These are phyloP conservation scores for Cenopis cana DNA, from an alignment of 2,888 invertebrate species.

Conservation along the genomic window DNA sequence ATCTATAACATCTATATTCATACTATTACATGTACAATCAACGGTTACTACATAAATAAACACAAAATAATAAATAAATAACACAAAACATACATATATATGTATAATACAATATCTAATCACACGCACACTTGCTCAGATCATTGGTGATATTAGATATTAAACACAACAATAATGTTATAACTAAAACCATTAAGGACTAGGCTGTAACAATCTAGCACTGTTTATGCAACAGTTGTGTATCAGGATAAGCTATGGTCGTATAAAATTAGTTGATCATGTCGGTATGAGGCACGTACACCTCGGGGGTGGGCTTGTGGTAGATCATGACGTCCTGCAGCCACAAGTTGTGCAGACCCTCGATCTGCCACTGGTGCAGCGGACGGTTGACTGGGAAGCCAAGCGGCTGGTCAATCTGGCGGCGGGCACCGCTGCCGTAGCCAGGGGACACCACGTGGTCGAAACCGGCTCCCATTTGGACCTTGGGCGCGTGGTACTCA, in stretches of 20 bases:
- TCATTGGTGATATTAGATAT: conserved; percentile 9
- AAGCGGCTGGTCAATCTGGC: conserved; percentile 77
- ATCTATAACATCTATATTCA: conserved; percentile 14
- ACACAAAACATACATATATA: conserved; percentile 6
- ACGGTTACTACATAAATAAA: conserved; percentile 29
- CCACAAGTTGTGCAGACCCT: conserved; percentile 75
- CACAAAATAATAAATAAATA: conserved; percentile 20
- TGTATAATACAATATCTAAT: conserved; percentile 25
- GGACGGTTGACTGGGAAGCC: conserved; percentile 86
- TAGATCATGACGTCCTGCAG: conserved; percentile 80
- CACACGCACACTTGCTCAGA: conserved; percentile 29
- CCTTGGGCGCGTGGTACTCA: conserved; percentile 75
- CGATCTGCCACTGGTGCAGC: conserved; percentile 67
- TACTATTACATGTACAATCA: conserved; percentile 28
- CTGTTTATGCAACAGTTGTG: conserved; percentile 10
- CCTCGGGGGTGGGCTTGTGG: conserved; percentile 78
- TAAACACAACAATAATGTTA: not conserved
- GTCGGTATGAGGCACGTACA: conserved; percentile 59
- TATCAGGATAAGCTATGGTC: conserved; percentile 34
- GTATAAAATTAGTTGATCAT: conserved; percentile 45
- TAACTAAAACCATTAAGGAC: conserved; percentile 3
- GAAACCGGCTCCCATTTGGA: conserved; percentile 68
- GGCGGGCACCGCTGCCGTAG: conserved; percentile 74
- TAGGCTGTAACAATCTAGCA: conserved; percentile 3
- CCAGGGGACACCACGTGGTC: conserved; percentile 82